Conservation (phyloP, 1,140 invertebrate genomes). For the Achatina immaculata region DNA sequence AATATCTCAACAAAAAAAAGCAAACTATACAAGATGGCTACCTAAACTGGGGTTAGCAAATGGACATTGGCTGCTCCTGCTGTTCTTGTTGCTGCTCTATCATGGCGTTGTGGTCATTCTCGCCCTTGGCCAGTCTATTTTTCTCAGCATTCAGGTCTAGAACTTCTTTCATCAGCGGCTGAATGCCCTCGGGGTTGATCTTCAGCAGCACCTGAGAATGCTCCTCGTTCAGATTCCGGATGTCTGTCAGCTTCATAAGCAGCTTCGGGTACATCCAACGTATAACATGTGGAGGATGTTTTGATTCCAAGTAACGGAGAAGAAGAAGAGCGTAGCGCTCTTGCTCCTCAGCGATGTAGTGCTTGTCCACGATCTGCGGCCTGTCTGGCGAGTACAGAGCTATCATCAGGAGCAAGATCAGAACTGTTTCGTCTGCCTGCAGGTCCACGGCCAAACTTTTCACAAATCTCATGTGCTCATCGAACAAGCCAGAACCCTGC, state of each 20-base stretch:
- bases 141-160: conserved; percentile 67
- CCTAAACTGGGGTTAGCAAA: conserved; percentile 7
- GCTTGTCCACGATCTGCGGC: conserved; percentile 69
- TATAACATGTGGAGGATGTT: conserved; percentile 68
- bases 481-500: conserved; percentile 66
- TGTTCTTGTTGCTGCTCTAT: conserved; percentile 17
- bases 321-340: conserved; percentile 73
- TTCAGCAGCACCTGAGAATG: conserved; percentile 73
- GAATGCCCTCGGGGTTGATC: conserved; percentile 70
- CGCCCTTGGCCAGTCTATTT: conserved; percentile 37
- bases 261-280: conserved; percentile 72
- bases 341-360: conserved; percentile 70
- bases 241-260: conserved; percentile 74
- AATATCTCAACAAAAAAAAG: neutral
- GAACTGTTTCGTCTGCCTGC: conserved; percentile 72
- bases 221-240: conserved; percentile 74
- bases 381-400: conserved; percentile 74
- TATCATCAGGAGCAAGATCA: conserved; percentile 73
- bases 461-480: conserved; percentile 74
- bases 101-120: conserved; percentile 20
- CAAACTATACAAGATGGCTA: neutral
- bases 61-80: conserved; percentile 19
- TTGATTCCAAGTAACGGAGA: conserved; percentile 72
- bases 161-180: conserved; percentile 72
- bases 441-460: conserved; percentile 69